These are phyloP conservation scores for Parochlus steinenii DNA, from an alignment of 2,888 invertebrate species.

Conservation along the genomic window DNA sequence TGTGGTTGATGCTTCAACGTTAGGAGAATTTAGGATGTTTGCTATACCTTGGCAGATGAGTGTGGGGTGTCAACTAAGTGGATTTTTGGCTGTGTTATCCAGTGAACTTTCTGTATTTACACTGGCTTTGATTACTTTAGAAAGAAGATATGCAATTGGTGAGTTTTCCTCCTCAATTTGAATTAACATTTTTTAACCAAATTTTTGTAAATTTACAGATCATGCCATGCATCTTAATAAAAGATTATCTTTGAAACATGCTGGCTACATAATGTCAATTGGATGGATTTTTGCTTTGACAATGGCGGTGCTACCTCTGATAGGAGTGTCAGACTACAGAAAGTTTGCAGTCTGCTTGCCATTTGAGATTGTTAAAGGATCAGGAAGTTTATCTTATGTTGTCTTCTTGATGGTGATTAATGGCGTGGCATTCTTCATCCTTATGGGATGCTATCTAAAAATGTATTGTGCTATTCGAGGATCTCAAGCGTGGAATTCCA, in stretches of 20 bases:
- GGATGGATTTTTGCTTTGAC: conserved; percentile 85
- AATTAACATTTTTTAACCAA: too few species aligned
- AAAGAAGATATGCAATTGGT: conserved; percentile 94
- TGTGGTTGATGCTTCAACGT: conserved; percentile 86
- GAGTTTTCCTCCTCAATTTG: too few species aligned
- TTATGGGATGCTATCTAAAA: conserved; percentile 90
- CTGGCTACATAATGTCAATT: conserved; percentile 76
- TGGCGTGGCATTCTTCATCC: conserved; percentile 81
- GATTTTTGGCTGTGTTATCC: conserved; percentile 85
- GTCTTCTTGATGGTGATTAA: conserved; percentile 82
- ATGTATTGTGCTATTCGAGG: conserved; percentile 98
- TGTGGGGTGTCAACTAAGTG: conserved; percentile 80
- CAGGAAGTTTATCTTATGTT: conserved; percentile 72
- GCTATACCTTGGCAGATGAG: conserved; percentile 98
- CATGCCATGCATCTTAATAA: conserved; percentile 96
- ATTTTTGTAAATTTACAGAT: too few species aligned
- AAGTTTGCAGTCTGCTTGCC: conserved; percentile 95
- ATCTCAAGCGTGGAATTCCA: conserved; percentile 93
- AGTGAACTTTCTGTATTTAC: conserved; percentile 93
- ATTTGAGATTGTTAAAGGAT: conserved; percentile 68
- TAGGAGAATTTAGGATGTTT: conserved; percentile 90
- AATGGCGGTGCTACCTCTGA: conserved; percentile 75
- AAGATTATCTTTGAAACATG: conserved; percentile 75
- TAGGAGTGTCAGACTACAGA: conserved; percentile 87
- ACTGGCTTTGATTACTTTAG: conserved; percentile 87